A percentile compares a stretch with the other conserved stretches of the same genome.
Conservation (phyloP, 1,140 invertebrate genomes). For the Mylabris phalerata region DNA sequence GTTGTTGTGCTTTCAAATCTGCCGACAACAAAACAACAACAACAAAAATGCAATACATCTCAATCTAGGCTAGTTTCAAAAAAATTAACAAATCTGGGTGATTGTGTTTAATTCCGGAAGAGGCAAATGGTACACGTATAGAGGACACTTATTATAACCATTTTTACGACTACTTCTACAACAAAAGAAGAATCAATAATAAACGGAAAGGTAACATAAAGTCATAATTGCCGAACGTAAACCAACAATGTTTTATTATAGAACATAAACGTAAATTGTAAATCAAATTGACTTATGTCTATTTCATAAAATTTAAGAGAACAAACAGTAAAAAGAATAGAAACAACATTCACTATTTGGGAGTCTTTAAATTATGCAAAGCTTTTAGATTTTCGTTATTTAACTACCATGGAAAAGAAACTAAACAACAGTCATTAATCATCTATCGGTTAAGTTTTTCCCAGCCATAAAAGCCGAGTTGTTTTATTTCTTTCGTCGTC, state of each 20-base stretch:
- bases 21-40: constrained; percentile 23
- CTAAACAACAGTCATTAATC: too few species aligned
- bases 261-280: constrained; percentile 11
- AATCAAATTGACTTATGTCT: constrained; percentile 15
- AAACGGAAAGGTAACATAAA: constrained; percentile 6
- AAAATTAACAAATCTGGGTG: too few species aligned
- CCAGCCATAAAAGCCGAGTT: too few species aligned
- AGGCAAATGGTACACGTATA: constrained; percentile 8
- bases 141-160: not conserved
- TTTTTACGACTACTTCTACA: constrained; percentile 6
- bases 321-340: not conserved
- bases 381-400: too few species aligned
- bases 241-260: constrained; percentile 14
- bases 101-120: not conserved
- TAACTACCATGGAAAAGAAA: too few species aligned
- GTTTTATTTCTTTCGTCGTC: too few species aligned
- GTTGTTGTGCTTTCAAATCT: constrained; percentile 19
- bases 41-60: constrained; percentile 14
- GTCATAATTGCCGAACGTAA: constrained; percentile 9
- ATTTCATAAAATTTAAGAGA: not conserved
- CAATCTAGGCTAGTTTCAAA: constrained; percentile 9
- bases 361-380: not conserved
- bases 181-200: constrained; percentile 5
- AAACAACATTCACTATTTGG: constrained; percentile 7
- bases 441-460: too few species aligned